Evolutionary conservation across 2,888 invertebrate genomes (phyloP).

Genomic region (Hydroisotoma schaefferi): DNA sequence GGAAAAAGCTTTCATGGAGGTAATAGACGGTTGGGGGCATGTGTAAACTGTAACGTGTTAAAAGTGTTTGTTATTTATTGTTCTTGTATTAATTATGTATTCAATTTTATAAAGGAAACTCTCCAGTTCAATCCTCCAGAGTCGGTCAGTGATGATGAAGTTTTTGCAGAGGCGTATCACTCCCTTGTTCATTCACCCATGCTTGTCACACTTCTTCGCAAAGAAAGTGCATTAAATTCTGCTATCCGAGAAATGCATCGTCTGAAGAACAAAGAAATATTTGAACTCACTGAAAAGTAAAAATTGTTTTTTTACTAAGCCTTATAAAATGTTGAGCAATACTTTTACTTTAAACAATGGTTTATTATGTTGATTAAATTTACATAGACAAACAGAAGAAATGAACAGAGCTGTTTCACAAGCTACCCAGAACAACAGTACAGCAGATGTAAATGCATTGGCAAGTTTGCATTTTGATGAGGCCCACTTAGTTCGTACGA

Average conservation of each 20-base stretch:
- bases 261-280: constrained; percentile 69
- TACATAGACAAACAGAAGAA: constrained; percentile 73
- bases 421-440: constrained; percentile 72
- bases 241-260: constrained; percentile 70
- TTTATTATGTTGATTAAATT: constrained; percentile 5
- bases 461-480: constrained; percentile 71
- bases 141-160: constrained; percentile 77
- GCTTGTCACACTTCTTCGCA: constrained; percentile 78
- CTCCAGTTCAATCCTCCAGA: constrained; percentile 77
- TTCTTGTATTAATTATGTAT: too few species aligned
- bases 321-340: not conserved
- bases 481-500: constrained; percentile 76
- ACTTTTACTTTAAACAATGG: not conserved
- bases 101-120: constrained; percentile 63
- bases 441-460: constrained; percentile 78
- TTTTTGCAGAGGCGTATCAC: constrained; percentile 82
- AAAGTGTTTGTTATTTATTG: too few species aligned
- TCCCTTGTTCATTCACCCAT: constrained; percentile 77
- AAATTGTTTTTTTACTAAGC: too few species aligned
- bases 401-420: constrained; percentile 81
- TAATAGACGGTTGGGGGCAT: constrained; percentile 48
- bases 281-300: constrained; percentile 64
- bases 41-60: too few species aligned
- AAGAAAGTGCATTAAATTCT: constrained; percentile 81
- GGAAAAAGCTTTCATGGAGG: constrained; percentile 72